Evolutionary conservation across 2,797 vertebrate genomes (phyloP).

Genomic region (Valencia hispanica): DNA sequence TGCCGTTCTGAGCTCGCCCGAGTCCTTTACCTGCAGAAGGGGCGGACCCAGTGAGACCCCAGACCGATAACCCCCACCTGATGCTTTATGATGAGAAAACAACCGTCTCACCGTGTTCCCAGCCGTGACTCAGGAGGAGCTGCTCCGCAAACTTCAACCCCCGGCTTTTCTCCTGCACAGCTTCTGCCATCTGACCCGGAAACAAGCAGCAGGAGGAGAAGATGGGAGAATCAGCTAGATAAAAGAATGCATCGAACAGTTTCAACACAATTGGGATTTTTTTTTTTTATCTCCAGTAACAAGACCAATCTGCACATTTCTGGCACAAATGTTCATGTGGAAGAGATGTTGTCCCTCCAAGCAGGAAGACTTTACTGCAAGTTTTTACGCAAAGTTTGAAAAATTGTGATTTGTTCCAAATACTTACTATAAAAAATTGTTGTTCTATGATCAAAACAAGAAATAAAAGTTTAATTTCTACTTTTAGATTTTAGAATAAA

Average conservation of each 20-base stretch:
- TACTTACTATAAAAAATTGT: too few relatives aligned
- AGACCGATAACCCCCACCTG: accelerated
- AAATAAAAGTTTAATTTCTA: too few relatives aligned
- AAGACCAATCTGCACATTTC: background rate
- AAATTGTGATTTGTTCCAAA: too few relatives aligned
- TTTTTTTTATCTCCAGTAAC: background rate
- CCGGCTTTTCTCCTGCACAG: constrained; percentile 58
- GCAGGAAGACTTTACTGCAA: too few relatives aligned
- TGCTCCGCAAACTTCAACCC: constrained; percentile 79
- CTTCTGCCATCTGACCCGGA: constrained; percentile 67
- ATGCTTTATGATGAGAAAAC: background rate
- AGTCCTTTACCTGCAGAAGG: constrained; percentile 87
- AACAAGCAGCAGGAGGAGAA: background rate
- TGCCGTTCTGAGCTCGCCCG: constrained; percentile 86
- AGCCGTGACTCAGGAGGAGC: constrained; percentile 80
- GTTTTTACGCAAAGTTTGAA: too few relatives aligned
- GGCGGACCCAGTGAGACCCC: background rate
- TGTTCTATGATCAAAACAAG: too few relatives aligned
- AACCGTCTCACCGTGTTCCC: constrained; percentile 74
- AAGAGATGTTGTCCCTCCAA: too few relatives aligned
- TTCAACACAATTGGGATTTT: background rate
- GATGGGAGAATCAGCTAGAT: background rate
- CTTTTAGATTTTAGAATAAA: too few relatives aligned
- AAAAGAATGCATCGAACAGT: background rate
- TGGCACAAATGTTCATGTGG: background rate